phyloP scores from a whole-genome alignment of 2,888 invertebrate genomes.

The Coelogynopora nodosa region DNA sequence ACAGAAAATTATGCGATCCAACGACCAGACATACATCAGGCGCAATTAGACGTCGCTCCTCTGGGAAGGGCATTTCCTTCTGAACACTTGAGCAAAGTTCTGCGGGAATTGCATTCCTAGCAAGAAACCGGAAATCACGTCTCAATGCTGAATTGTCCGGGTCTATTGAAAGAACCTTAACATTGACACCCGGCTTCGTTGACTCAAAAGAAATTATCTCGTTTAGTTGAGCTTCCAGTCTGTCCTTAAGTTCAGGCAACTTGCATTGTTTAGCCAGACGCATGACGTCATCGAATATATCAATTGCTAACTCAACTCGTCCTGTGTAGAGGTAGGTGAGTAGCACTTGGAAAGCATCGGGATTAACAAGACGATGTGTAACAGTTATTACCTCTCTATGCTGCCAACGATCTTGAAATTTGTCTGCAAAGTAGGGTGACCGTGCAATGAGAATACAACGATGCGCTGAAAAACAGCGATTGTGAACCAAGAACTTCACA shows the following conservation, averaged over 20 bases:
- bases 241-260: slow-evolving; percentile 55
- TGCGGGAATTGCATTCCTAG: slow-evolving; percentile 60
- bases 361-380: slow-evolving; percentile 58
- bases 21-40: slow-evolving; percentile 63
- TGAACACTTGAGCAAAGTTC: slow-evolving; percentile 51
- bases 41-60: slow-evolving; percentile 54
- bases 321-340: slow-evolving; percentile 63
- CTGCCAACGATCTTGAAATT: slow-evolving; percentile 61
- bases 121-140: slow-evolving; percentile 59
- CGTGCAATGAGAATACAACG: slow-evolving; percentile 62
- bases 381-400: slow-evolving; percentile 56
- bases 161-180: slow-evolving; percentile 58
- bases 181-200: slow-evolving; percentile 17
- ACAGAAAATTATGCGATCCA: slow-evolving; percentile 60
- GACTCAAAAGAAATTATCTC: slow-evolving; percentile 59
- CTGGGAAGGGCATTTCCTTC: slow-evolving; percentile 61
- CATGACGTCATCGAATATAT: slow-evolving; percentile 59
- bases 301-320: slow-evolving; percentile 59
- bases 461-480: slow-evolving; percentile 60
- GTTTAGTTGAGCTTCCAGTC: slow-evolving; percentile 57
- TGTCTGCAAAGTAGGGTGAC: slow-evolving; percentile 61
- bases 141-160: slow-evolving; percentile 55
- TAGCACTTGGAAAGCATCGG: slow-evolving; percentile 60
- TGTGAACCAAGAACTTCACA: slow-evolving; percentile 61
- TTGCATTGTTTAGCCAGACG: slow-evolving; percentile 62